Base-by-base conservation (phyloP, 2,113 vertebrate species). In the Puma concolor region DNA sequence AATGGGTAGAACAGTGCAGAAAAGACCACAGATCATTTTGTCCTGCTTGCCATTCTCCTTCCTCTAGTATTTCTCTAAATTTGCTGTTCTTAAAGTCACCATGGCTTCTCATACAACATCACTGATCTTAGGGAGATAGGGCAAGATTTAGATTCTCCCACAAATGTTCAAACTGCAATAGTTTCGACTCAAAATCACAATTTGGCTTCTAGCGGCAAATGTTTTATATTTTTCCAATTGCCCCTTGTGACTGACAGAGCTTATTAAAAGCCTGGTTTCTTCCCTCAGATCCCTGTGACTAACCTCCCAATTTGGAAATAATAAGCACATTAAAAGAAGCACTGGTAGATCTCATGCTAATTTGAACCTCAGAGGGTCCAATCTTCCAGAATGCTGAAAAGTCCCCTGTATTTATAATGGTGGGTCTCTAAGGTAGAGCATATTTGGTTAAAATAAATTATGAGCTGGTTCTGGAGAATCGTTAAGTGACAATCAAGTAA, bases 381-480 rank as follows among this genome's bases (percentile, higher is more conserved):
- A 44, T 74, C 72, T 83, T 86, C 79, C 76, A 84, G n/a, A 93
- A 84, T 71, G 72, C 79, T 84, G 21, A 72, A 88, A 82, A 92
- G 31, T 29, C 48, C 21, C 36, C 31, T 95, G 93, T 91, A 93
- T 85, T 91, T 92, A 81, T 52, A 67, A 27, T 80, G n/a, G 50
- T 36, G 67, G 52, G 77, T 96, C 88, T 92, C 84, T 92, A 88
- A 87, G 60, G 44, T 29, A 19, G 36, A n/a, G 14, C 31, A 82
- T 52, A 94, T 92, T 97, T 95, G 79, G 74, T 80, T 60, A 89
- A 95, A 89, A 88, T 72, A 97, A 94, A 88, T 93, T 90, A 64
- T 69, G 74, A 95, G 84, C 80, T 92, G 33, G 77, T 96, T 92
- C 57, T 90, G 50, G 80, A 80, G 15, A 87, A 89, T 5, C 69